A percentile compares a stretch with the other conserved stretches of the same genome.
These are phyloP conservation scores for Trissolcus brochymenae DNA, from an alignment of 2,888 invertebrate genomes.

Conservation along the genomic window DNA sequence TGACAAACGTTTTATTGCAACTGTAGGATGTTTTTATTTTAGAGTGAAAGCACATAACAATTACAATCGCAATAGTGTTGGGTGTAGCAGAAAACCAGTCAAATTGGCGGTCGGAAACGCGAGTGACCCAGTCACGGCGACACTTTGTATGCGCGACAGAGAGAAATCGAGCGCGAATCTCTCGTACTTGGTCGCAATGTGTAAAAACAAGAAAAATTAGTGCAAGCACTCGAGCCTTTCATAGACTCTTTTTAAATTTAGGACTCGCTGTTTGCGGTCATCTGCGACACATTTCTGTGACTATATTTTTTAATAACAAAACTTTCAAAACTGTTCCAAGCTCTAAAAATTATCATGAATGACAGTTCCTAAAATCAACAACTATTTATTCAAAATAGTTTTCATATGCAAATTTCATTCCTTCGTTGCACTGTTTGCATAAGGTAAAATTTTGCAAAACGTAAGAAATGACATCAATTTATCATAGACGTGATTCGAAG, in stretches of 20 bases:
- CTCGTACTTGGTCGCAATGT: conserved; percentile 42
- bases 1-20: conserved; percentile 28
- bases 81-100: conserved; percentile 45
- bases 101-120: conserved; percentile 46
- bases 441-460: too few species aligned
- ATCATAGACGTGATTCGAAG: too few species aligned
- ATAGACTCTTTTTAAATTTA: conserved; percentile 51
- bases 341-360: too few species aligned
- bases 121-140: conserved; percentile 64
- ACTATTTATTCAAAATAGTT: too few species aligned
- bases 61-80: conserved; percentile 50
- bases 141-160: conserved; percentile 59
- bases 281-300: not conserved
- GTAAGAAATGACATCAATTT: too few species aligned
- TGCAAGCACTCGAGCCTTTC: conserved; percentile 50
- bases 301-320: too few species aligned
- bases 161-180: conserved; percentile 63
- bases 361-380: too few species aligned
- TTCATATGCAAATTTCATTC: too few species aligned
- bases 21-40: conserved; percentile 42
- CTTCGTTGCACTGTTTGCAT: too few species aligned
- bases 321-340: too few species aligned
- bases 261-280: conserved; percentile 5
- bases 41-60: conserved; percentile 58
- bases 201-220: conserved; percentile 54